These are phyloP conservation scores for Penaeus monodon DNA, from an alignment of 2,888 invertebrate species.

Conservation along the genomic window DNA sequence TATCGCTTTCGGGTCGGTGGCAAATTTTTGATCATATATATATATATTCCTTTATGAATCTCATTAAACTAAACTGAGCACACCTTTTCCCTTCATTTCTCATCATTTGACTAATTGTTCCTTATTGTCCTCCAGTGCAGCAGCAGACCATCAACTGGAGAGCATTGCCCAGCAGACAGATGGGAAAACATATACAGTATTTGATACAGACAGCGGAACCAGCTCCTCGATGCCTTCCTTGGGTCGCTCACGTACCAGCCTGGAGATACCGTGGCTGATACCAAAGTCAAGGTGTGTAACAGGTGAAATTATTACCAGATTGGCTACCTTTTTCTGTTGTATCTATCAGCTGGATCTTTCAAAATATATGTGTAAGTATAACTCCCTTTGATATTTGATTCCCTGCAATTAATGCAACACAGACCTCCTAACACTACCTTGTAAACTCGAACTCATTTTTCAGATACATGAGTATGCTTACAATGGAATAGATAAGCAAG, in stretches of 20 bases:
- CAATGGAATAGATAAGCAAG: background rate
- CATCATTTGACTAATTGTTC: no score
- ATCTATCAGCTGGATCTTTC: no score
- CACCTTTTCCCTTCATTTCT: no score
- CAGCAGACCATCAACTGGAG: background rate
- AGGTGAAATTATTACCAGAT: no score
- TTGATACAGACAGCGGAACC: conserved; percentile 3
- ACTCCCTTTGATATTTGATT: no score
- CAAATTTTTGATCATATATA: no score
- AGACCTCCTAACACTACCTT: no score
- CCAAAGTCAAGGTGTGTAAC: conserved; percentile 12
- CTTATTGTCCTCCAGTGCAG: background rate
- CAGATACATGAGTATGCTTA: background rate
- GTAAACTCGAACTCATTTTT: background rate
- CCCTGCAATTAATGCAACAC: no score
- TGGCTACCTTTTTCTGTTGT: no score
- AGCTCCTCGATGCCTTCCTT: conserved; percentile 10
- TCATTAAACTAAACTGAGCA: no score
- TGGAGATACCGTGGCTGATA: background rate
- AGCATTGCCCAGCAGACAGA: conserved; percentile 12
- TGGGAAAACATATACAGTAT: conserved; percentile 19
- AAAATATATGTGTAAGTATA: no score
- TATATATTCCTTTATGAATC: no score
- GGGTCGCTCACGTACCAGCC: conserved; percentile 32
- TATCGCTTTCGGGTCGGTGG: conserved; percentile 27